Base-by-base conservation (phyloP, 2,797 vertebrate genomes). In the Pogonophryne albipinna region DNA sequence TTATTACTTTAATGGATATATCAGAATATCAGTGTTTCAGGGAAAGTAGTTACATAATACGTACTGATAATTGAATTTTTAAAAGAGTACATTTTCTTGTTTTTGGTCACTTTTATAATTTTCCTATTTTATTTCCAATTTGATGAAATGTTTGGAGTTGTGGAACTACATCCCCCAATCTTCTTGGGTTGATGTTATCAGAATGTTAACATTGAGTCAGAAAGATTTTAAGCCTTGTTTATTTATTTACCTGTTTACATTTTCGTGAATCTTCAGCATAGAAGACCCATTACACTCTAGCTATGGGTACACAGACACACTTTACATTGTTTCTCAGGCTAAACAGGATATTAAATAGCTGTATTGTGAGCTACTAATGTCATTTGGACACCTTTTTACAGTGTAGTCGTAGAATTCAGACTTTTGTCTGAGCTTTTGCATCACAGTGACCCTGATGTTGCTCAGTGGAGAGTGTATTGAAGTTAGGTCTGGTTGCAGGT, bases 401-500 rank as follows among this genome's bases (percentile, higher is more conserved):
- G 4, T 71, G 1, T 4, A 49, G n/a, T 12, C 38, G 3, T 4
- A 19, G 27, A 5, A 27, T 27, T 27, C 27, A 27, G 27, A 5
- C 27, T 5, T 27, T 5, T 27, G 27, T 27, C 4, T 27, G 27
- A 47, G 6, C 0, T 38, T 57, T 47, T 23, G 0, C 14, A 2
- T 75, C 13, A 27, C 27, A 50, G 5, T 16, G 57, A 3, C 31
- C 47, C 31, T 52, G 12, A 1, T 31, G 66, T 19, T 45, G 62
- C 10, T 31, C 56, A 44, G 65, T 3, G 38, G 46, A 19, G 31
- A 41, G 51, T 45, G n/a, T 74, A 38, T 71, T 78, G 59, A 62
- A 31, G 70, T 67, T 7, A 60, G 53, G 63, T 47, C 46, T 34
- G 47, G 57, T 63, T 38, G 1, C 34, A 47, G 80, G 51, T 85